Conservation (phyloP, 2,113 vertebrate genomes). For the Gobiocypris rarus region DNA sequence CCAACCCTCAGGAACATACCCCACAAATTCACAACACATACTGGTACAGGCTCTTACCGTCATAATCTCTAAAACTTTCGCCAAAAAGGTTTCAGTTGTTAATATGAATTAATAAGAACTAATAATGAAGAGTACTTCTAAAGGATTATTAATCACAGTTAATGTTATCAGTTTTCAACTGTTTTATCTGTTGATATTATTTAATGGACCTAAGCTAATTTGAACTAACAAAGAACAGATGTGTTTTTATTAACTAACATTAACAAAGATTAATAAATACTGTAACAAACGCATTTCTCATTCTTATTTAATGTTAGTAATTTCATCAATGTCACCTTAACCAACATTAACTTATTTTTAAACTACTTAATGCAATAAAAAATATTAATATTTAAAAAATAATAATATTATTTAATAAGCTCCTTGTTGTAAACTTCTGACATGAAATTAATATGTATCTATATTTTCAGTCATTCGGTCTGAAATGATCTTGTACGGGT, state of each 20-base stretch:
- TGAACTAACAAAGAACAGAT: too few species aligned
- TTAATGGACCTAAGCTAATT: too few species aligned
- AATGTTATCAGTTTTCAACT: not conserved
- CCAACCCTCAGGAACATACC: not conserved
- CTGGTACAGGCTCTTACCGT: not conserved
- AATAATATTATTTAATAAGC: not conserved
- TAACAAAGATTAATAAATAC: not conserved
- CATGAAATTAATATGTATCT: not conserved
- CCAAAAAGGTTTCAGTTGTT: not conserved
- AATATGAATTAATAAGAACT: not conserved
- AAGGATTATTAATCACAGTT: not conserved
- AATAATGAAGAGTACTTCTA: not conserved
- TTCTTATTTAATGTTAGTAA: not conserved
- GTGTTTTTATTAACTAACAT: too few species aligned
- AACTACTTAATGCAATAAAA: not conserved
- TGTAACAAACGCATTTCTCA: not conserved
- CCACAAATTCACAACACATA: not conserved
- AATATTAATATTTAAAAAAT: not conserved
- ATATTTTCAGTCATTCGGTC: conserved; percentile 1
- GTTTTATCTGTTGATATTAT: too few species aligned
- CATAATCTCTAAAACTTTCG: not conserved
- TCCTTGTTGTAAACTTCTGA: not conserved
- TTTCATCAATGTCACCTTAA: not conserved
- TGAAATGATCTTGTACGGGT: conserved; percentile 25
- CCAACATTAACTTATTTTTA: not conserved